Evolutionary conservation across 2,888 invertebrate species (phyloP), one percentile per base, ranked within the genome.

Genomic region (Agrypnus murinus): DNA sequence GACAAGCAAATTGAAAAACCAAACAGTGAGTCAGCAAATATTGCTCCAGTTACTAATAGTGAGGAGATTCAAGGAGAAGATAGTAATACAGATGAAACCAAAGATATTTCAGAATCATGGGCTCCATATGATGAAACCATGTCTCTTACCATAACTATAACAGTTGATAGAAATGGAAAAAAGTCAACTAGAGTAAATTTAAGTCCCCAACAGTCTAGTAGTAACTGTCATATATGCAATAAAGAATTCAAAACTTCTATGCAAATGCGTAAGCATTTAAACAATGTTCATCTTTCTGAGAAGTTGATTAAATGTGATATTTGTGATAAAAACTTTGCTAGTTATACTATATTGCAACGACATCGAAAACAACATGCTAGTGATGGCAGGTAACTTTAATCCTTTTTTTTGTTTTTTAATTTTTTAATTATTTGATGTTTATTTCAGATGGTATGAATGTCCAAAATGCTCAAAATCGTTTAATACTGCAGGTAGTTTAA

Each of bases 91-190:
- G 43, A 50, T 4, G 50, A 50, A n/a, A 31, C 12, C 7, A 50
- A 31, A 50, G 50, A 50, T 36, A 5, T 36, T 8, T 55, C 45
- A 32, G 32, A 45, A 34, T 14, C 6, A 1, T 31, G n/a, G 12
- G 9, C 6, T 1, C n/a, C 34, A 5, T 55, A 36, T 36, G 82
- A 82, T 38, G 84, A 86, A 65, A 84, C 84, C 17, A 84, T 83
- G 15, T 86, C 85, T 5, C 79, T 87, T 5, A 86, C 86, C 0
- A 83, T 88, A 69, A 84, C 86, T 67, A 86, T 87, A 72, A 86
- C 86, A 0, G 83, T 85, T 34, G 86, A 87, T 74, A 84, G 85
- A 46, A 81, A 84, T 60, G 86, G 86, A 0, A 82, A 84, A 55
- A 85, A 86, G 71, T 78, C 84, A 60, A 86, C 87, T 2, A 85